Evolutionary conservation across 2,113 vertebrate genomes (phyloP).

Genomic region (Nerophis ophidion): DNA sequence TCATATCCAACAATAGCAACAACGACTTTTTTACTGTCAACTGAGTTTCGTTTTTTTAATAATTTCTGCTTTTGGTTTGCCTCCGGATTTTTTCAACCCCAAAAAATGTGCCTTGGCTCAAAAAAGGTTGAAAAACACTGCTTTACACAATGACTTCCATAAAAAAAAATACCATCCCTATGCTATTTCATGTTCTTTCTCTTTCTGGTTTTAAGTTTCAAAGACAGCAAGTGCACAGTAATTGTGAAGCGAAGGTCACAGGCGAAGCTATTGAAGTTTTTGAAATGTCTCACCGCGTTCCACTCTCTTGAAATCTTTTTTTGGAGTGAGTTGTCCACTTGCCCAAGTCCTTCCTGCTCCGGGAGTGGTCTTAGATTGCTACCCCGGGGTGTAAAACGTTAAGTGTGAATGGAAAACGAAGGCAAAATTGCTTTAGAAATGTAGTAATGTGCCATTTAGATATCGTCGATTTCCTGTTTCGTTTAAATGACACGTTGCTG

Average conservation of each 20-base stretch:
- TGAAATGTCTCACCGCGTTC: constrained; percentile 16
- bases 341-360: background rate
- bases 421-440: background rate
- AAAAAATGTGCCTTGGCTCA: no score
- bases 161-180: constrained; percentile 19
- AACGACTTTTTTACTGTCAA: no score
- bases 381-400: background rate
- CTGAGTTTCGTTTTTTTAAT: no score
- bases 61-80: no score
- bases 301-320: constrained; percentile 4
- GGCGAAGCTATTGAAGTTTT: constrained; percentile 23
- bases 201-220: constrained; percentile 7
- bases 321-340: background rate
- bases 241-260: constrained; percentile 34
- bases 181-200: constrained; percentile 41
- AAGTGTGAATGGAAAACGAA: background rate
- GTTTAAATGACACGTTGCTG: constrained; percentile 17
- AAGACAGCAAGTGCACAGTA: background rate
- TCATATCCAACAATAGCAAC: no score
- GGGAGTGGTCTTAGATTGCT: background rate
- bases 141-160: constrained; percentile 18
- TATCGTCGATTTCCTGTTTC: background rate
- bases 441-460: background rate
- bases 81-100: no score
- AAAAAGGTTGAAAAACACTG: constrained; percentile 7